phyloP scores from a whole-genome alignment of 1,140 invertebrate genomes.

The Drosophila micromelanica region DNA sequence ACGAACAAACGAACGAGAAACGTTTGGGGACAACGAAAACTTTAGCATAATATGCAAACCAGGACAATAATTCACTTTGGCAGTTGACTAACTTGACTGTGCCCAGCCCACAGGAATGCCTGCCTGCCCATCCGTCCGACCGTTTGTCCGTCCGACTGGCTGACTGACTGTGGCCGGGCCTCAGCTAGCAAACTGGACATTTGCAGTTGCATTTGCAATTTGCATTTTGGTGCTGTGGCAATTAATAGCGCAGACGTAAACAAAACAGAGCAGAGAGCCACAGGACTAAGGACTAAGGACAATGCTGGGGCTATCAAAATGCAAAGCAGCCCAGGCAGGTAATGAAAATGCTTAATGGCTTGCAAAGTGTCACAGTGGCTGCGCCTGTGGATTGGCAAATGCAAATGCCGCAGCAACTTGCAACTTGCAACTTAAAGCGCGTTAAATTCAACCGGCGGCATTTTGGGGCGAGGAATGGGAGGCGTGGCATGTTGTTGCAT shows the following conservation, averaged over 20 bases:
- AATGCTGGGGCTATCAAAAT: constrained; percentile 78
- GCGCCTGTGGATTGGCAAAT: constrained; percentile 56
- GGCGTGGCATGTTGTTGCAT: neutral
- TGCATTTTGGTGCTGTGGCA: constrained; percentile 76
- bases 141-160: neutral
- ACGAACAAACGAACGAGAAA: constrained; percentile 23
- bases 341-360: constrained; percentile 83
- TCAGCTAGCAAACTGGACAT: constrained; percentile 36
- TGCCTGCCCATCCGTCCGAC: neutral
- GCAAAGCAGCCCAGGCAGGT: constrained; percentile 76
- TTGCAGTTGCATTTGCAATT: constrained; percentile 79
- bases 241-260: constrained; percentile 82
- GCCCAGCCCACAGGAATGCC: neutral
- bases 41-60: constrained; percentile 80
- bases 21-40: constrained; percentile 46
- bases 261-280: constrained; percentile 57
- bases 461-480: neutral
- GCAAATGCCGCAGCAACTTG: constrained; percentile 21
- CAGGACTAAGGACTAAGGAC: constrained; percentile 32
- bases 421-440: constrained; percentile 74
- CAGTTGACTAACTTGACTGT: constrained; percentile 61
- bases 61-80: constrained; percentile 81
- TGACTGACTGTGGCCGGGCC: neutral
- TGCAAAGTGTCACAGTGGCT: constrained; percentile 82
- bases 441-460: constrained; percentile 63